Evolutionary conservation across 2,888 invertebrate genomes (phyloP).

Genomic region (Vanessa cardui): DNA sequence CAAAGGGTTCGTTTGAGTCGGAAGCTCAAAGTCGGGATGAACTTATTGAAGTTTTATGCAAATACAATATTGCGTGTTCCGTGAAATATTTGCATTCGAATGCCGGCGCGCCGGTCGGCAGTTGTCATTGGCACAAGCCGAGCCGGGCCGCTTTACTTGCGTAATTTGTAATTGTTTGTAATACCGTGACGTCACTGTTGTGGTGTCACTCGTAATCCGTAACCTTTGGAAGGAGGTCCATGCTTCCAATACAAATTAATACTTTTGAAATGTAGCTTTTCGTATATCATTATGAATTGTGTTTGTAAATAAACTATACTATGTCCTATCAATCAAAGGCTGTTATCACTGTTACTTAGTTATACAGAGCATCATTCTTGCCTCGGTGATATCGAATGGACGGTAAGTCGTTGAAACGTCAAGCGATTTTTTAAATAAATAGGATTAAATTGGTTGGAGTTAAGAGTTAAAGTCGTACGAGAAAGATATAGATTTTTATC

Average conservation of each 20-base stretch:
- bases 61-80: conserved; percentile 12
- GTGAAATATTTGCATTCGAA: conserved; percentile 31
- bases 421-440: not conserved
- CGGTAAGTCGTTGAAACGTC: not conserved
- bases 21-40: conserved; percentile 12
- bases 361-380: not conserved
- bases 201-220: conserved; percentile 16
- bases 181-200: conserved; percentile 34
- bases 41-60: conserved; percentile 26
- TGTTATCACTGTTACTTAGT: not conserved
- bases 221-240: not conserved
- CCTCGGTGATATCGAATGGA: not conserved
- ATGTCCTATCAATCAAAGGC: not conserved
- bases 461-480: not conserved
- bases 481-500: not conserved
- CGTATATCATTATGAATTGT: not conserved
- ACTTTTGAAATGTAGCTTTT: not conserved
- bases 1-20: conserved; percentile 9
- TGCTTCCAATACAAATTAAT: conserved; percentile 12
- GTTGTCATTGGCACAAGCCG: conserved; percentile 42
- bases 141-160: conserved; percentile 44
- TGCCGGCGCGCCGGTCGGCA: conserved; percentile 43
- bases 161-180: conserved; percentile 51
- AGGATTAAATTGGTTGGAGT: not conserved
- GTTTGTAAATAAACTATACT: too few species aligned